These are phyloP conservation scores for Oophaga pumilio DNA, from an alignment of 2,113 vertebrate species.

Conservation along the genomic window DNA sequence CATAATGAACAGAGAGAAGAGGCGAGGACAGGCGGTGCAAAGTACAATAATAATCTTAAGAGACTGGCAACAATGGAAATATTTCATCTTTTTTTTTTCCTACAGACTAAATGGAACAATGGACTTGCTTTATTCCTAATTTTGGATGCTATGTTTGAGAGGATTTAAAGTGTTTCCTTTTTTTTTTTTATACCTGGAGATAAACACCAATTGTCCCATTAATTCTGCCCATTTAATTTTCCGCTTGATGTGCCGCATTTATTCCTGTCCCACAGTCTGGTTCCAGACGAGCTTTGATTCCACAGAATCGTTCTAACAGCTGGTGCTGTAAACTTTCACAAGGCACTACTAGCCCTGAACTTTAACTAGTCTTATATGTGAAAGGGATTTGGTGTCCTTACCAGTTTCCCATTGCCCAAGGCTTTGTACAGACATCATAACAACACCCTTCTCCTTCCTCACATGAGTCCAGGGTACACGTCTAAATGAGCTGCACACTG, in stretches of 20 bases:
- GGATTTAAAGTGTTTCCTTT: conserved; percentile 19
- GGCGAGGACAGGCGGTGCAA: not conserved
- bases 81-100: not conserved
- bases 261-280: conserved; percentile 16
- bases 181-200: conserved; percentile 29
- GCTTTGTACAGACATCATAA: not conserved
- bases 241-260: conserved; percentile 27
- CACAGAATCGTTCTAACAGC: conserved; percentile 4
- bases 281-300: not conserved
- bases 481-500: not conserved
- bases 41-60: not conserved
- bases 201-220: conserved; percentile 44
- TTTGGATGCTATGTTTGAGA: conserved; percentile 25
- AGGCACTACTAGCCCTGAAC: conserved; percentile 1
- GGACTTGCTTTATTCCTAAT: conserved; percentile 18
- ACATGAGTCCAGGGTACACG: not conserved
- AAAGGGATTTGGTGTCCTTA: not conserved
- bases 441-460: not conserved
- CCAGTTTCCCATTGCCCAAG: not conserved
- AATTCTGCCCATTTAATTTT: conserved; percentile 49
- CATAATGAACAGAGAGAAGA: not conserved
- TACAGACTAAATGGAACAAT: not conserved
- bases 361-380: not conserved
- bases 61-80: not conserved
- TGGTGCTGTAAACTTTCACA: conserved; percentile 19